Base-by-base conservation (phyloP, 2,888 invertebrate genomes). In the Drosophila melanosoma region DNA sequence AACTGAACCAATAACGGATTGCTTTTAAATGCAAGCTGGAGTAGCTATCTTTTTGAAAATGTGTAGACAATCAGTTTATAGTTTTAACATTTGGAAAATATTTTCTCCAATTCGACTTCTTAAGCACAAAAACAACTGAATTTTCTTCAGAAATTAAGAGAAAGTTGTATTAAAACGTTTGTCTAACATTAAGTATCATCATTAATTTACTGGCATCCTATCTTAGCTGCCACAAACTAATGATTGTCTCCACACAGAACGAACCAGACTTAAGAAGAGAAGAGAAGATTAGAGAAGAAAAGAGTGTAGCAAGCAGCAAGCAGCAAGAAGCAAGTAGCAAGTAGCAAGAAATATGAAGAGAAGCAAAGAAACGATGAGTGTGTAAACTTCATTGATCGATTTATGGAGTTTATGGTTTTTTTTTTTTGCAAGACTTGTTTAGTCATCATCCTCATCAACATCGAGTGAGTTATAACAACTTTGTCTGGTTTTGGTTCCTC, bases 341-440 rank as follows among this genome's bases (percentile, higher is more conserved):
- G n/a, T 7, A 45, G 45, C 35, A 40, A n/a, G 20, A 49, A 26
- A n/a, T 35, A 45, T 42, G 29, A 23, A 3, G 49, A 53, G 51
- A 35, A 26, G 40, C 17, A 17, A 33, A 15, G 17, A 8, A 11
- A 5, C 15, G 15, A 15, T 23, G 45, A 45, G 45, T 45, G 23
- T 23, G 33, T 58, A 36, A 26, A 36, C 56, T 64, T 64, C 73
- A 76, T 76, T 74, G 74, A 76, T 76, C 69, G 65, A 69, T 76
- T 69, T 74, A 48, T 63, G 49, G 40, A 62, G 35, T 57, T 42
- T 72, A 15, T 42, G 61, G 62, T 29, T 26, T 29, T 3, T 49
- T 29, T 12, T 49, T 42, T 36, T 52, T 36, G 62, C 52, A 53
- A 74, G 78, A 77, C 78, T 69, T 77, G 77, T 78, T 78, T 74